These are phyloP conservation scores for Callimorpha dominula DNA, from an alignment of 2,888 invertebrate genomes.

Conservation along the genomic window DNA sequence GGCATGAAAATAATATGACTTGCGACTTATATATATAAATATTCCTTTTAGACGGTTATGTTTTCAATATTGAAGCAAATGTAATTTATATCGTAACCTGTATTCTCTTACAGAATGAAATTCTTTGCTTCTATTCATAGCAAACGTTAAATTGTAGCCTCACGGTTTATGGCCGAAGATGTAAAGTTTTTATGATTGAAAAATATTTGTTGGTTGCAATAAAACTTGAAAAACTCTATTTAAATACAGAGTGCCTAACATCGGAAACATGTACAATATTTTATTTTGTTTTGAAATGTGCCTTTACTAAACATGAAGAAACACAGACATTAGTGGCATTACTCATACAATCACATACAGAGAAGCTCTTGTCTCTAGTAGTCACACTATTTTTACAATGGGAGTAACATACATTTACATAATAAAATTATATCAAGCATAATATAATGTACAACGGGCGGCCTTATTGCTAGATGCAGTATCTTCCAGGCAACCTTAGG, in stretches of 20 bases:
- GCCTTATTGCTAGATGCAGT: too few relatives aligned
- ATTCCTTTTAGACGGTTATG: not conserved
- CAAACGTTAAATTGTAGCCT: conserved; percentile 5
- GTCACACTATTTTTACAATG: too few relatives aligned
- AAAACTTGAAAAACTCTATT: not conserved
- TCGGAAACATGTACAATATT: not conserved
- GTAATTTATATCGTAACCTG: conserved; percentile 10
- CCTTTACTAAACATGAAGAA: not conserved
- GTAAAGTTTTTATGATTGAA: conserved; percentile 15
- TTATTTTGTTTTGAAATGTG: not conserved
- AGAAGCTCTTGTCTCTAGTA: too few relatives aligned
- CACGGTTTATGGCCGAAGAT: conserved; percentile 14
- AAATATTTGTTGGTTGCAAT: conserved; percentile 2
- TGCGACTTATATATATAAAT: not conserved
- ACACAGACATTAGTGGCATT: not conserved
- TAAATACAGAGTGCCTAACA: not conserved
- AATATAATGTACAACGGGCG: too few relatives aligned
- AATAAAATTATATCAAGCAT: too few relatives aligned
- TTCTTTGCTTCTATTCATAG: conserved; percentile 7
- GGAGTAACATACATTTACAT: too few relatives aligned
- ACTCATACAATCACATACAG: too few relatives aligned
- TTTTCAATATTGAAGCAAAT: not conserved
- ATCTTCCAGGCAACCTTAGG: too few relatives aligned
- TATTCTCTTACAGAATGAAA: not conserved
- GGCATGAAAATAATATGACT: not conserved